A percentile compares a stretch with the other conserved stretches of the same genome.
phyloP scores from a whole-genome alignment of 2,888 invertebrate genomes.

The Spisula subtruncata region DNA sequence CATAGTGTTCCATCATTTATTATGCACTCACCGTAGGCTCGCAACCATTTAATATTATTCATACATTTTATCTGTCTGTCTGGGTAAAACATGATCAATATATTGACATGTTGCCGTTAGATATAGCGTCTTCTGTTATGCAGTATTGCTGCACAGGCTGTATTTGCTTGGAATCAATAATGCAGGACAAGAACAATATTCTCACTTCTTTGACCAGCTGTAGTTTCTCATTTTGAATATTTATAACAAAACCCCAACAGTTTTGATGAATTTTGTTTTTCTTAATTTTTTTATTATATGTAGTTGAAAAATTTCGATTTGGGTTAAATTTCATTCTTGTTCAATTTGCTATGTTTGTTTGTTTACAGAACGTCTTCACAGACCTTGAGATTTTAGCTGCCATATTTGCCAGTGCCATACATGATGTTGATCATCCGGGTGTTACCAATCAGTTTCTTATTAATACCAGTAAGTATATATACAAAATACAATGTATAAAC shows the following conservation, averaged over 20 bases:
- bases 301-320: too few species aligned
- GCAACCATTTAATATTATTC: not conserved
- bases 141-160: not conserved
- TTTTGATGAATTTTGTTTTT: too few species aligned
- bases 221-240: too few species aligned
- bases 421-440: conserved; percentile 99
- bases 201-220: not conserved
- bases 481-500: too few species aligned
- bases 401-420: conserved; percentile 98
- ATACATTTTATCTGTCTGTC: not conserved
- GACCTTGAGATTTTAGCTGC: conserved; percentile 98
- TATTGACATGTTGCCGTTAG: conserved; percentile 2
- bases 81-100: not conserved
- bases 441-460: conserved; percentile 99
- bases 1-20: not conserved
- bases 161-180: not conserved
- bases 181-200: not conserved
- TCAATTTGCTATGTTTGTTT: conserved; percentile 20
- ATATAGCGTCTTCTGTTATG: not conserved
- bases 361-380: conserved; percentile 96
- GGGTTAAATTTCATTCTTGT: not conserved
- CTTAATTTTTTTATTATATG: too few species aligned
- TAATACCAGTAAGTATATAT: conserved; percentile 92
- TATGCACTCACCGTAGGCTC: not conserved
- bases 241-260: too few species aligned